Evolutionary conservation across 2,797 vertebrate genomes (phyloP).

Genomic region (Spheniscus humboldti): DNA sequence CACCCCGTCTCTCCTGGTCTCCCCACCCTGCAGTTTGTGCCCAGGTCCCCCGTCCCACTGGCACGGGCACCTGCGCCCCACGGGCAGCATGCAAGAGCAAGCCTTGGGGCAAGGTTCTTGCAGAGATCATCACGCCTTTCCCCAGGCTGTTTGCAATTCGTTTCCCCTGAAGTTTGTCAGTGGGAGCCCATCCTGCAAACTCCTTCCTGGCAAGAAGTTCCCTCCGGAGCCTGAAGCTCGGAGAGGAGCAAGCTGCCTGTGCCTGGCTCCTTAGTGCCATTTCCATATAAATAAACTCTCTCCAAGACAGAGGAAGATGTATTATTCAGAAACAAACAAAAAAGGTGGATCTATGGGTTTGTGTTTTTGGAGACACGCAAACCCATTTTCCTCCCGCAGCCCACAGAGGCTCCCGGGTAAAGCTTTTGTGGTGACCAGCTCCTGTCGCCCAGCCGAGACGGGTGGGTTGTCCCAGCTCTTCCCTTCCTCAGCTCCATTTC

Average conservation of each 20-base stretch:
- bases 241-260: background rate
- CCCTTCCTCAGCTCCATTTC: background rate
- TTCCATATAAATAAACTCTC: background rate
- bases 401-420: background rate
- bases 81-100: accelerated
- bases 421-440: background rate
- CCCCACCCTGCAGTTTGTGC: background rate
- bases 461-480: background rate
- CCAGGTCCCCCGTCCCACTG: too few species aligned
- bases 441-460: accelerated
- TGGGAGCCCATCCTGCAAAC: background rate
- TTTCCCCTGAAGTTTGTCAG: background rate
- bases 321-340: background rate
- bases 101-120: background rate
- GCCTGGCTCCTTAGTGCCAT: background rate
- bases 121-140: background rate
- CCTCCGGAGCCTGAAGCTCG: accelerated
- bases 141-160: background rate
- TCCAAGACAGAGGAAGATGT: background rate
- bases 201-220: background rate
- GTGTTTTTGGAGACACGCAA: background rate
- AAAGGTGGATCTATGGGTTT: background rate
- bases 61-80: background rate
- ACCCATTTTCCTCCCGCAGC: accelerated
- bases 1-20: background rate